Evolutionary conservation across 1,140 invertebrate genomes (phyloP).

Genomic region (Zaprionus gabonicus): DNA sequence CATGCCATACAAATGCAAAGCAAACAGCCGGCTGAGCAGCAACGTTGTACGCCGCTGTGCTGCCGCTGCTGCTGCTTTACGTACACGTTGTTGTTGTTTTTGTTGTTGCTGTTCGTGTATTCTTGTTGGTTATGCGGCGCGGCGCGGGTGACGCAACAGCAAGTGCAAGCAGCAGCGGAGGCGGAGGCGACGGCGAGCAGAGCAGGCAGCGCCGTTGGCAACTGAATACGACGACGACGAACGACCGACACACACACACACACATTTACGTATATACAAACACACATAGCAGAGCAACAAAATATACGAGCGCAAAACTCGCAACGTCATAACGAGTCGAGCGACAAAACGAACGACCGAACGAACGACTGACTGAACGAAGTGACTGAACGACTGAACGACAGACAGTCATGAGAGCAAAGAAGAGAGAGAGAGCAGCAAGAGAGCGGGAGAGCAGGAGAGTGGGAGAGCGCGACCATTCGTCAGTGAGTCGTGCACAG

Average conservation of each 20-base stretch:
- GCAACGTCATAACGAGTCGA: constrained; percentile 78
- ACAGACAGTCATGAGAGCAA: constrained; percentile 16
- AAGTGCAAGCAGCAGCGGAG: constrained; percentile 55
- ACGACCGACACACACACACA: not conserved
- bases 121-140: constrained; percentile 47
- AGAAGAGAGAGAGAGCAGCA: not conserved
- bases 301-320: constrained; percentile 53
- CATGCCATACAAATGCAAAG: constrained; percentile 49
- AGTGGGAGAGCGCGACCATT: not conserved
- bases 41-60: constrained; percentile 43
- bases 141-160: constrained; percentile 77
- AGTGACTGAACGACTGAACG: constrained; percentile 20
- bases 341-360: constrained; percentile 63
- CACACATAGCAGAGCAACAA: constrained; percentile 7
- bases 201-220: constrained; percentile 70
- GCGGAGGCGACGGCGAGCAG: not conserved
- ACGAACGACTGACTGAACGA: constrained; percentile 30
- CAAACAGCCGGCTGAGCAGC: constrained; percentile 60
- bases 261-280: constrained; percentile 1
- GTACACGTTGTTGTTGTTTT: constrained; percentile 20
- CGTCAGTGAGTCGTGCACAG: constrained; percentile 49
- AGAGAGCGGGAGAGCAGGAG: too few relatives aligned
- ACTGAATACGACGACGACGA: constrained; percentile 54
- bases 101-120: constrained; percentile 35
- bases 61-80: constrained; percentile 11